Percentiles rank a stretch among this genome's conserved stretches.
Conservation (phyloP, 1,140 invertebrate species). For the Brachionus sp. region DNA sequence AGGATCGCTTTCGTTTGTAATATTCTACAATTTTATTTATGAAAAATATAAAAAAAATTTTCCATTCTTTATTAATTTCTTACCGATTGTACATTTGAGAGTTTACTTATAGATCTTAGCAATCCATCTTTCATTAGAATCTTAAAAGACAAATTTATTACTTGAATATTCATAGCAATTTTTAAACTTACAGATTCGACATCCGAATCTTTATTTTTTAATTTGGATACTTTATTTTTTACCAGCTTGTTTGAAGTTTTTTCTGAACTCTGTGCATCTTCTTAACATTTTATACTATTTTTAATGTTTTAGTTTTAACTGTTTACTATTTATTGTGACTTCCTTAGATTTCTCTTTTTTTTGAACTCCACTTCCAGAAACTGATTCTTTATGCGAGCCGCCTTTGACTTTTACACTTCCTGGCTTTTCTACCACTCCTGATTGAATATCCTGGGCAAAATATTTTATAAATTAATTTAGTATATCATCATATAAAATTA, state of each 20-base stretch:
- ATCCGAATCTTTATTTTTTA: neutral
- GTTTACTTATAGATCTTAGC: neutral
- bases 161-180: neutral
- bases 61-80: neutral
- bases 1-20: constrained; percentile 4
- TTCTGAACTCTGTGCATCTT: neutral
- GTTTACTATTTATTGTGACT: neutral
- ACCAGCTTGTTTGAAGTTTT: neutral
- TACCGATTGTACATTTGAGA: constrained; percentile 27
- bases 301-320: neutral
- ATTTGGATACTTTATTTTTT: neutral
- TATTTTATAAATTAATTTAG: neutral
- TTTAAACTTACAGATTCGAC: neutral
- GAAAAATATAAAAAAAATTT: neutral
- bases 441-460: neutral
- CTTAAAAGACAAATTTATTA: neutral
- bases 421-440: neutral
- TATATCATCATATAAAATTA: neutral
- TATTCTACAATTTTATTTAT: neutral
- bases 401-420: neutral
- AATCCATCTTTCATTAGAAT: neutral
- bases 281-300: neutral
- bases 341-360: constrained; percentile 31
- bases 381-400: neutral
- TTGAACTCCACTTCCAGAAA: neutral